These are phyloP conservation scores for Augiades crinisus DNA, from an alignment of 2,888 invertebrate species.

Conservation along the genomic window DNA sequence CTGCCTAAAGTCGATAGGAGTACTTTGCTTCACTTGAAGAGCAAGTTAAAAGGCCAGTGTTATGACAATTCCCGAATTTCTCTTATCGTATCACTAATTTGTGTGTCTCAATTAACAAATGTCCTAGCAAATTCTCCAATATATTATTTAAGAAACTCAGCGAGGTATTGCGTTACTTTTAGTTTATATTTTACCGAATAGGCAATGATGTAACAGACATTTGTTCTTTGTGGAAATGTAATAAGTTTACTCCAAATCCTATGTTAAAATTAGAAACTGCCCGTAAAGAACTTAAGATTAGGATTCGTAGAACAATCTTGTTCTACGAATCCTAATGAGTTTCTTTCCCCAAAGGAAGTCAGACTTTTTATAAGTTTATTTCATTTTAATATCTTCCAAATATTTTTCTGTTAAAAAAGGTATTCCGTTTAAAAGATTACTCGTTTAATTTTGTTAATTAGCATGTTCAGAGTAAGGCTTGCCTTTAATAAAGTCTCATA, in stretches of 20 bases:
- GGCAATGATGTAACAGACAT: no score
- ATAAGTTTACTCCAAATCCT: background rate
- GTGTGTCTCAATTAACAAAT: no score
- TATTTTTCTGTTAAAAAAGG: constrained; percentile 2
- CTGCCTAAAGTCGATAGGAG: no score
- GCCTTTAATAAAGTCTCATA: constrained; percentile 14
- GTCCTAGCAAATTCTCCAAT: no score
- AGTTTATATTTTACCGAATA: no score
- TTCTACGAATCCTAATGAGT: background rate
- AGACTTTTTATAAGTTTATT: background rate
- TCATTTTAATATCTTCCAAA: background rate
- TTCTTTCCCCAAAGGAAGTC: background rate
- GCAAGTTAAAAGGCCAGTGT: no score
- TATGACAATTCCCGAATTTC: no score
- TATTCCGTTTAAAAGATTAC: background rate
- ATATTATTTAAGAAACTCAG: no score
- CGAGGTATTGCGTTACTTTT: no score
- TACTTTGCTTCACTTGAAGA: no score
- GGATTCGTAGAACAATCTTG: no score
- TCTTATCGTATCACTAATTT: no score
- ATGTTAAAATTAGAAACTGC: background rate
- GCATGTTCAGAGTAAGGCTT: constrained; percentile 8
- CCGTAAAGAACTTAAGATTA: background rate
- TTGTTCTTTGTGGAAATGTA: background rate
- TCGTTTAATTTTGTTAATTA: constrained; percentile 18